These are phyloP conservation scores for Sander lucioperca DNA, from an alignment of 2,113 vertebrate genomes.

Conservation along the genomic window DNA sequence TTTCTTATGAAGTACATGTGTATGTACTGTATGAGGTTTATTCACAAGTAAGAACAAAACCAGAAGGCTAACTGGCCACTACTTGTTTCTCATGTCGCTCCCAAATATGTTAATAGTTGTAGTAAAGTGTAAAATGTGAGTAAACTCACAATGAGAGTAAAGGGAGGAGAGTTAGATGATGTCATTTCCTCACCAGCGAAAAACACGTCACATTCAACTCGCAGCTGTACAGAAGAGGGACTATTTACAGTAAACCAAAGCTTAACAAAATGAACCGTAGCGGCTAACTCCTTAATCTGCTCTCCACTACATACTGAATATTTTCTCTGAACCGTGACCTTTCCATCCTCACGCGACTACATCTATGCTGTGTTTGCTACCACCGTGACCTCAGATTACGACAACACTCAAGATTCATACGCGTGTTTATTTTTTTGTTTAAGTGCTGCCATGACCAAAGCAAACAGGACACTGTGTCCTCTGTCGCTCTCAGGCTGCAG, in stretches of 20 bases:
- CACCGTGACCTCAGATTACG: constrained; percentile 35
- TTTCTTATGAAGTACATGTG: neutral
- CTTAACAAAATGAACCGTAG: neutral
- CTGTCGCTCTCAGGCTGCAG: neutral
- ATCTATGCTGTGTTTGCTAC: neutral
- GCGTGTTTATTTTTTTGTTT: constrained; percentile 13
- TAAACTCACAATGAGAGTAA: constrained; percentile 49
- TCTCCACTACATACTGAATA: neutral
- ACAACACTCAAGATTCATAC: constrained; percentile 28
- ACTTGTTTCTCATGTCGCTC: neutral
- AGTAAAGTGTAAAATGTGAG: constrained; percentile 33
- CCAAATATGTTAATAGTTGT: no score
- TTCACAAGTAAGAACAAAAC: neutral
- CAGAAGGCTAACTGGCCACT: neutral
- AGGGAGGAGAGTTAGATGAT: constrained; percentile 38
- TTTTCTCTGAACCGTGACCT: constrained; percentile 14
- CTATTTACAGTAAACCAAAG: constrained; percentile 35
- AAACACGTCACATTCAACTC: constrained; percentile 49
- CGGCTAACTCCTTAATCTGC: neutral
- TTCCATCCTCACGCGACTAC: constrained; percentile 3
- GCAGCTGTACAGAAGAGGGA: constrained; percentile 22
- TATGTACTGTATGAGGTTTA: no score
- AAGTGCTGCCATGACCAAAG: constrained; percentile 25
- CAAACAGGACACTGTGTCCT: constrained; percentile 15
- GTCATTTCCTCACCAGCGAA: constrained; percentile 50